These are phyloP conservation scores for Pelecanus crispus DNA, from an alignment of 2,113 vertebrate genomes.

Conservation along the genomic window DNA sequence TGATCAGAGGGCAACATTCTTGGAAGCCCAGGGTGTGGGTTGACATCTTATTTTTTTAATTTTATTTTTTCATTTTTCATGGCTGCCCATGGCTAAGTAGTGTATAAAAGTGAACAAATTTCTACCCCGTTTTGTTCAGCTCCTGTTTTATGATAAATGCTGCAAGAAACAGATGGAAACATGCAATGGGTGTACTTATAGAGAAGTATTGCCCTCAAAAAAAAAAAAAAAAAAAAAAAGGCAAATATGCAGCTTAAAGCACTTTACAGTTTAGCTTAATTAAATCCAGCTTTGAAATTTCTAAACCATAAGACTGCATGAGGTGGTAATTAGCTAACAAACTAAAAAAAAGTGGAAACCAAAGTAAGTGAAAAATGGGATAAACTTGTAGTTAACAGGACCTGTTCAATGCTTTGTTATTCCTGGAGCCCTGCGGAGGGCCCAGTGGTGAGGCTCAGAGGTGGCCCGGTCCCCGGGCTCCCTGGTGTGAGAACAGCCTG, in stretches of 20 bases:
- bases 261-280: conserved; percentile 12
- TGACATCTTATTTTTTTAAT: not conserved
- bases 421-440: not conserved
- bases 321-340: conserved; percentile 1
- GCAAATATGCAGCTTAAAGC: not conserved
- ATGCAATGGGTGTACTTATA: not conserved
- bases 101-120: not conserved
- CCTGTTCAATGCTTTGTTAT: not conserved
- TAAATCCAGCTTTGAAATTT: conserved; percentile 29
- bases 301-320: not conserved
- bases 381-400: not conserved
- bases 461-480: not conserved
- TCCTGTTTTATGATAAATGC: not conserved
- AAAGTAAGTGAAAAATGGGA: not conserved
- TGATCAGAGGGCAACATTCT: not conserved
- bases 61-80: not conserved
- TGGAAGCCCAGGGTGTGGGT: not conserved
- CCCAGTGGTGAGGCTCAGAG: fast-evolving
- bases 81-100: not conserved
- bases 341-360: not conserved
- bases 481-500: not conserved
- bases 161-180: not conserved
- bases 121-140: not conserved
- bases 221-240: not conserved
- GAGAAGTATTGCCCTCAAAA: not conserved